Conservation (phyloP, 1,140 invertebrate species). For the Rhagoletis pomonella region DNA sequence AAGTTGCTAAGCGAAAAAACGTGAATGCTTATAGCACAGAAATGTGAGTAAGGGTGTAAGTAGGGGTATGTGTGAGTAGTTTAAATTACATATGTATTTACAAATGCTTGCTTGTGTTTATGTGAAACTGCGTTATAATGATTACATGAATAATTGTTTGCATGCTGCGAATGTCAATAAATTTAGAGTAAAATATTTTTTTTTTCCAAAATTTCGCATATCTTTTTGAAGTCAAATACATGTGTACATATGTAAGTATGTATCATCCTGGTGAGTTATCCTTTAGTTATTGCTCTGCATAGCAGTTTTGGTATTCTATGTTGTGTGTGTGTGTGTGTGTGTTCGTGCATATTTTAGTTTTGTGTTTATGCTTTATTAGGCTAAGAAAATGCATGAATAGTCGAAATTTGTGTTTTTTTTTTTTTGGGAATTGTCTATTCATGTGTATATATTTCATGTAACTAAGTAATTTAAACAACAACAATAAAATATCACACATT, state of each 20-base stretch:
- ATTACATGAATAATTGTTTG: background rate
- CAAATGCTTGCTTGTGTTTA: background rate
- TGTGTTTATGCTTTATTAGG: background rate
- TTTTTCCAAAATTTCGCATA: background rate
- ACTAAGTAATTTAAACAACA: background rate
- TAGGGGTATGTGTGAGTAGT: background rate
- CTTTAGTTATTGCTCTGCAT: background rate
- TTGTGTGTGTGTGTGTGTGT: background rate
- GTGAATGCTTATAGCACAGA: background rate
- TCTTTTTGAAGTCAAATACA: background rate
- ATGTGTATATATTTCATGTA: conserved; percentile 4
- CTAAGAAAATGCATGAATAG: background rate
- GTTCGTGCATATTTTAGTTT: background rate
- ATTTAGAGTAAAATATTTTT: background rate
- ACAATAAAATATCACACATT: background rate
- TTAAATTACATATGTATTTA: background rate
- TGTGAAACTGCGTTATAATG: background rate
- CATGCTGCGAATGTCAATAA: background rate
- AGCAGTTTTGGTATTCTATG: too few relatives aligned
- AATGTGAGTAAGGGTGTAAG: background rate
- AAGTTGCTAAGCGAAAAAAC: background rate
- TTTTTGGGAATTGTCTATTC: background rate
- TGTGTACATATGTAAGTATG: background rate
- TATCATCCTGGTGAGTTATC: background rate
- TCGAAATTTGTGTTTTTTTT: background rate